Conservation (phyloP, 2,888 invertebrate genomes). For the Choristoneura rosaceana region DNA sequence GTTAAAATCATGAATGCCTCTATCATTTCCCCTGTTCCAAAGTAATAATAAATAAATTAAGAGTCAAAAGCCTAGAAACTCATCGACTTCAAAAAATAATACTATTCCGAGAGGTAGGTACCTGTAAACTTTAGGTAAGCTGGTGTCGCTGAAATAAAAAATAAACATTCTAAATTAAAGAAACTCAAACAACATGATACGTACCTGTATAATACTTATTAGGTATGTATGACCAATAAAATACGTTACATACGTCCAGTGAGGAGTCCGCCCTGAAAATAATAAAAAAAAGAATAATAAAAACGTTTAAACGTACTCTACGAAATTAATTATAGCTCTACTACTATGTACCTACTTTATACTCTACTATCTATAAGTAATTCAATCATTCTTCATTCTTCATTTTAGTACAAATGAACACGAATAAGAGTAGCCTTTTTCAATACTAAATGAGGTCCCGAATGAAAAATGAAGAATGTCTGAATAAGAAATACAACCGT, state of each 20-base stretch:
- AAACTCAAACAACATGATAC: not conserved
- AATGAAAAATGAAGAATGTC: slow-evolving; percentile 74
- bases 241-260: slow-evolving; percentile 48
- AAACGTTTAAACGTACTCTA: not conserved
- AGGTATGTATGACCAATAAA: not conserved
- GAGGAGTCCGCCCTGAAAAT: slow-evolving; percentile 62
- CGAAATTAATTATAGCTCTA: not conserved
- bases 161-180: not conserved
- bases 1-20: slow-evolving; percentile 68
- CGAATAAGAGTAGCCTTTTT: slow-evolving; percentile 46
- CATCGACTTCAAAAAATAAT: not conserved
- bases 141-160: slow-evolving; percentile 58
- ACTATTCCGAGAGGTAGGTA: slow-evolving; percentile 49
- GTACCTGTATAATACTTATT: not conserved
- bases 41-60: not conserved
- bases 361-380: too few relatives aligned
- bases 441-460: slow-evolving; percentile 28
- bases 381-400: slow-evolving; percentile 70
- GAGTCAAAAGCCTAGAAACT: not conserved
- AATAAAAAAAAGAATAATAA: slow-evolving; percentile 31
- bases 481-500: slow-evolving; percentile 43
- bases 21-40: slow-evolving; percentile 64
- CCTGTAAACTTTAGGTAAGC: slow-evolving; percentile 67
- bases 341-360: not conserved
- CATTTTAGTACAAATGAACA: slow-evolving; percentile 75